Evolutionary conservation across 2,797 vertebrate genomes (phyloP).

Genomic region (Trachops cirrhosus): DNA sequence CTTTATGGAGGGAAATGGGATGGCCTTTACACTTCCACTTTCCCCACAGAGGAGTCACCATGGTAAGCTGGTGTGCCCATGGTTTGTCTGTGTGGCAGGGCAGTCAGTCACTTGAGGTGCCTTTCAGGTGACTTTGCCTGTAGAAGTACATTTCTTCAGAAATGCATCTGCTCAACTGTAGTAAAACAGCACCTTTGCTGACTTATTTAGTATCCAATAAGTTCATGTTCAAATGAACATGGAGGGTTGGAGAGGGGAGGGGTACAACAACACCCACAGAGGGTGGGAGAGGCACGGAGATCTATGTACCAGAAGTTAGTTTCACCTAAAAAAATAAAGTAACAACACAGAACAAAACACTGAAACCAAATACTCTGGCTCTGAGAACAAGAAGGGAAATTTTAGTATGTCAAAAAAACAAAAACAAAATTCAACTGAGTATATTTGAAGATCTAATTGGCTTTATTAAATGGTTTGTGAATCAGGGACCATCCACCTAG

Average conservation of each 20-base stretch:
- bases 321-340: constrained; percentile 23
- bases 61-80: neutral
- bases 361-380: neutral
- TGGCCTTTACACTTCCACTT: neutral
- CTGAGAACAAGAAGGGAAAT: neutral
- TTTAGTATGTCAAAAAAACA: neutral
- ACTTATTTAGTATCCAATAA: constrained; percentile 17
- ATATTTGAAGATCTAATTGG: neutral
- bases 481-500: neutral
- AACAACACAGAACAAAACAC: constrained; percentile 1
- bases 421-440: neutral
- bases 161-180: neutral
- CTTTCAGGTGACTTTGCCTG: neutral
- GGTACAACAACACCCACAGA: neutral
- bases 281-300: neutral
- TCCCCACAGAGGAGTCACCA: neutral
- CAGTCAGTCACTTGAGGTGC: fast-evolving
- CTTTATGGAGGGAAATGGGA: neutral
- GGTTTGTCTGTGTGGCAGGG: neutral
- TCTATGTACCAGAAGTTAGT: constrained; percentile 32
- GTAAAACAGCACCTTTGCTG: constrained; percentile 5
- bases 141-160: neutral
- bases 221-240: constrained; percentile 40
- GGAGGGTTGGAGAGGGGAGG: neutral
- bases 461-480: neutral